Evolutionary conservation across 2,113 vertebrate genomes (phyloP).

Genomic region (Prietella phreatophila): DNA sequence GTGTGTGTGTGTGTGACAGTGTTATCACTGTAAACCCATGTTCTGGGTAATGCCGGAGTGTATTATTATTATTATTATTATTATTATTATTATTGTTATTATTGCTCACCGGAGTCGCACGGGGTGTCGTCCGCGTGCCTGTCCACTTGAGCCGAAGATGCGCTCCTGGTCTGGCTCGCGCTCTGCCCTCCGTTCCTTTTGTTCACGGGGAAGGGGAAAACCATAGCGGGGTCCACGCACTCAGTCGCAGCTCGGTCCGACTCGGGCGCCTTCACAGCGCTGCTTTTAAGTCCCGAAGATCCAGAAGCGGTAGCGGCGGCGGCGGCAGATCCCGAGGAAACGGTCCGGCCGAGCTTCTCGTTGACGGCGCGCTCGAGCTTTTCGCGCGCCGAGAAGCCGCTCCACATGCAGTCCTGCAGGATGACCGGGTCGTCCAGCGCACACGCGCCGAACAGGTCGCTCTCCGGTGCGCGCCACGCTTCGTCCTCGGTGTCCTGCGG

Average conservation of each 20-base stretch:
- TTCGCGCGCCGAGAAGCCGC: slow-evolving; percentile 91
- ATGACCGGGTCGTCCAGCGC: slow-evolving; percentile 86
- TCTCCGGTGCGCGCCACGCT: slow-evolving; percentile 80
- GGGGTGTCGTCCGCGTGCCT: slow-evolving; percentile 76
- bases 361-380: slow-evolving; percentile 90
- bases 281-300: slow-evolving; percentile 41
- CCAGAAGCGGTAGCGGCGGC: not conserved
- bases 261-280: slow-evolving; percentile 65
- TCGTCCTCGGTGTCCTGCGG: slow-evolving; percentile 77
- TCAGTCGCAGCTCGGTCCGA: slow-evolving; percentile 76
- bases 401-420: slow-evolving; percentile 99
- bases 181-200: slow-evolving; percentile 71
- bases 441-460: slow-evolving; percentile 77
- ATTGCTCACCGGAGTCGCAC: slow-evolving; percentile 86
- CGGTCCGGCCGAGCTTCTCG: slow-evolving; percentile 84
- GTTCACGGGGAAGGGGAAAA: slow-evolving; percentile 88
- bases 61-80: not conserved
- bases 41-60: not conserved
- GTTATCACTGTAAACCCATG: not conserved
- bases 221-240: slow-evolving; percentile 87
- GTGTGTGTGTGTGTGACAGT: not conserved
- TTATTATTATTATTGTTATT: not conserved
- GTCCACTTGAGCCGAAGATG: slow-evolving; percentile 57
- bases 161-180: slow-evolving; percentile 53
- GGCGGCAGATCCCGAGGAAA: slow-evolving; percentile 55